Evolutionary conservation across 2,888 invertebrate genomes (phyloP), one percentile per base, ranked within the genome.

Genomic region (Drosophila infuscata): DNA sequence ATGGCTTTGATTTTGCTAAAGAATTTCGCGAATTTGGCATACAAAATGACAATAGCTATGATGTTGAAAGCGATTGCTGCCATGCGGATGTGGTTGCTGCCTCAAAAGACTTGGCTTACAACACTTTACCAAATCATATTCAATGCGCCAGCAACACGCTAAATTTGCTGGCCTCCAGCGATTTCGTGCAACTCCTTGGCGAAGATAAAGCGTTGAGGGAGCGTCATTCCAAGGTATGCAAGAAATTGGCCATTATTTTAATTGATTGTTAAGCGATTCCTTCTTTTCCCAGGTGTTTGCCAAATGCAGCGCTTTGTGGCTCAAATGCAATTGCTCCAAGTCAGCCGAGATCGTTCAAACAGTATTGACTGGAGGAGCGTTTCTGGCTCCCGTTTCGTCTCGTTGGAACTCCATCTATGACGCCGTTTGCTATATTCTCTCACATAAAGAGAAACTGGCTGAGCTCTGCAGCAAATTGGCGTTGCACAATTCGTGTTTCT

Each of bases 341-440:
- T 36, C 78, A 6, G 29, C 58, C 2, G 54, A 67, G 32, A 43
- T 48, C 1, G 62, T 71, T 2, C 11, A 6, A 3, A 6, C 41
- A 11, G 33, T 72, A 9, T 41, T 81, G 9, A 64, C 59, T 11
- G 74, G 30, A 15, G 74, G n/a, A 15, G 4, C 58, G 7, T 29
- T 68, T 1, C 6, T 33, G 1, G 33, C 9, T 0, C 82, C 78
- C 4, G 7, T 30, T 30, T 25, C 32, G 15, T 51, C 51, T 4
- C 59, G 61, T 15, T 78, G 82, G 67, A 60, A 48, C 30, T 81
- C 82, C 9, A 73, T 68, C 20, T 78, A 81, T 43, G 68, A 81
- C 36, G 29, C 64, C 11, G 59, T 78, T n/a, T 81, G 62, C 52
- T 57, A 52, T 20, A 35, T 81, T n/a, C 25, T 78, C 25, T 32